phyloP scores from a whole-genome alignment of 2,113 vertebrate species.

The Brienomyrus brachyistius region DNA sequence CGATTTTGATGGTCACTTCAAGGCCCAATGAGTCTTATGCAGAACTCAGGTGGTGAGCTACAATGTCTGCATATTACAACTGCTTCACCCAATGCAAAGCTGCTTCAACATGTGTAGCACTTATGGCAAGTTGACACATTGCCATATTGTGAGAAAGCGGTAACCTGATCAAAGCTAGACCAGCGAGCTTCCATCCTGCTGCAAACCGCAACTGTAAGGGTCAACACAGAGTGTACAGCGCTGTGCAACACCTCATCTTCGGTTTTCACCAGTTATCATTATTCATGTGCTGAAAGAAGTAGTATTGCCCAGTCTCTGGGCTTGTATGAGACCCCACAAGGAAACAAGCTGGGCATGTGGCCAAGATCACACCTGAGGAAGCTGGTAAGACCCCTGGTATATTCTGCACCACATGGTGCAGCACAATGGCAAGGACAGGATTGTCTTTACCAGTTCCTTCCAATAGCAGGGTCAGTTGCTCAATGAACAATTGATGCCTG shows the following conservation, averaged over 20 bases:
- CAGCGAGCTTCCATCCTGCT: background rate
- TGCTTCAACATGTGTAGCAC: background rate
- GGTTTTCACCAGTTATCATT: background rate
- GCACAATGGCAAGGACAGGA: background rate
- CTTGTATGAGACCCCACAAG: background rate
- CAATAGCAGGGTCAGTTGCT: background rate
- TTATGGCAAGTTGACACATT: background rate
- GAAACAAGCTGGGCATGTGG: background rate
- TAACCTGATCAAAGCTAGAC: background rate
- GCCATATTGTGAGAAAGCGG: background rate
- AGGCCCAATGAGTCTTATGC: background rate
- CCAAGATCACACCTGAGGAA: background rate
- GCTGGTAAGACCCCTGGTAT: background rate
- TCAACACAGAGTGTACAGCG: background rate
- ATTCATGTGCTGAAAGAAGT: background rate
- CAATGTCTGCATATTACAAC: background rate
- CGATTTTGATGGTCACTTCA: background rate
- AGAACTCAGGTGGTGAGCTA: too few species aligned
- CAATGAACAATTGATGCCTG: constrained; percentile 8
- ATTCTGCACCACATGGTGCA: background rate
- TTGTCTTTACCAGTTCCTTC: constrained; percentile 16
- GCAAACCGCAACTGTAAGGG: background rate
- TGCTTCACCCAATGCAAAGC: background rate
- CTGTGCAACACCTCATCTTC: background rate
- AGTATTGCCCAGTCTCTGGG: background rate